Evolutionary conservation across 2,888 invertebrate species (phyloP).

Genomic region (Drosophila diplacantha): DNA sequence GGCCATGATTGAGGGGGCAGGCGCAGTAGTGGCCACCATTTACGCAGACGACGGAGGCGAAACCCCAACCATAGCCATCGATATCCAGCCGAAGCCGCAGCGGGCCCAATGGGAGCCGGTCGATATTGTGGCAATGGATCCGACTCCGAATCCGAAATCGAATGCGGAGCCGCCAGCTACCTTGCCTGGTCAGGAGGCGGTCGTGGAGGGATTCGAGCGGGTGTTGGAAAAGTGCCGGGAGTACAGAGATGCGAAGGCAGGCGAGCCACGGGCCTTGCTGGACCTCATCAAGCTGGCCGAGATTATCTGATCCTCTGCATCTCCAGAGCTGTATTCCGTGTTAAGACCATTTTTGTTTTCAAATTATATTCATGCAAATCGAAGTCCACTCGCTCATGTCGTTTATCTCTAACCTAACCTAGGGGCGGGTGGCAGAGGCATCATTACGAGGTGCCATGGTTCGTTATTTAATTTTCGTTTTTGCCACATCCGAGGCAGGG

Average conservation of each 20-base stretch:
- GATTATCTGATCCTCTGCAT: conserved; percentile 34
- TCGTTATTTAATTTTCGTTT: conserved; percentile 20
- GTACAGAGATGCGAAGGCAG: conserved; percentile 7
- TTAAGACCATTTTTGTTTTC: not conserved
- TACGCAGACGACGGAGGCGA: conserved; percentile 46
- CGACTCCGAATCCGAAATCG: not conserved
- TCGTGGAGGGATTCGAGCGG: conserved; percentile 43
- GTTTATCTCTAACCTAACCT: too few relatives aligned
- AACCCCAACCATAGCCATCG: conserved; percentile 3
- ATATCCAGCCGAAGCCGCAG: not conserved
- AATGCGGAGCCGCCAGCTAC: not conserved
- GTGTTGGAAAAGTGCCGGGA: conserved; percentile 49
- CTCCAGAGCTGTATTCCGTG: not conserved
- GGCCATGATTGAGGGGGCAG: conserved; percentile 62
- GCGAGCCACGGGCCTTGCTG: conserved; percentile 33
- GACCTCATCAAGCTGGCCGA: conserved; percentile 49
- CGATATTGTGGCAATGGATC: not conserved
- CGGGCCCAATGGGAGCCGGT: conserved; percentile 50
- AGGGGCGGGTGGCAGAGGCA: not conserved
- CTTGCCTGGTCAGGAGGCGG: not conserved
- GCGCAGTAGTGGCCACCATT: conserved; percentile 62
- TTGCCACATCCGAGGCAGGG: conserved; percentile 12
- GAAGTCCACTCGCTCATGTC: not conserved
- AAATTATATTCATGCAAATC: not conserved
- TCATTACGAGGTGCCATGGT: conserved; percentile 20